phyloP scores from a whole-genome alignment of 2,888 invertebrate species.

The Adelognathus sp. region DNA sequence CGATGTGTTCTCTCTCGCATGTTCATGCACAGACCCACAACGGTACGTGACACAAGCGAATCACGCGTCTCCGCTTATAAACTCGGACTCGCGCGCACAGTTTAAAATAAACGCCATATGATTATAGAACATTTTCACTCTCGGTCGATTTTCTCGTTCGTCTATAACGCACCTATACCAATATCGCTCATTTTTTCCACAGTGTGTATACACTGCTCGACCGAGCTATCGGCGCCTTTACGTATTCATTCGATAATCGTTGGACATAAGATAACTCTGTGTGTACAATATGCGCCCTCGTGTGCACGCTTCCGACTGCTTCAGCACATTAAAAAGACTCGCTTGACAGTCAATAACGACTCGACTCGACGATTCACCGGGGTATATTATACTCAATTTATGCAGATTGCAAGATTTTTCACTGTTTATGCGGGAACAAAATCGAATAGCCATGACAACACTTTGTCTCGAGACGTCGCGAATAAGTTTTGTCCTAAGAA shows the following conservation, averaged over 20 bases:
- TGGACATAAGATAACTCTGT: neutral
- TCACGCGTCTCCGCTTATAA: constrained; percentile 54
- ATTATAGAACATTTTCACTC: constrained; percentile 50
- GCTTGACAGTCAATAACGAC: neutral
- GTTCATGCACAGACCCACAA: neutral
- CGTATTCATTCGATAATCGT: constrained; percentile 27
- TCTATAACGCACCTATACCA: neutral
- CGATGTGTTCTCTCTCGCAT: neutral
- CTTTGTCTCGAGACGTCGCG: neutral
- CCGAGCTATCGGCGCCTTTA: constrained; percentile 9
- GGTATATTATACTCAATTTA: neutral
- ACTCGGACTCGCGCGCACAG: constrained; percentile 47
- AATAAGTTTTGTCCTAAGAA: too few species aligned
- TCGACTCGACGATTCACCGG: neutral
- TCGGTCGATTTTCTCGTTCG: constrained; percentile 46
- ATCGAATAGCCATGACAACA: neutral
- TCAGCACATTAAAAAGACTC: neutral
- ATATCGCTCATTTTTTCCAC: neutral
- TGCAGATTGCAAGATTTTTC: neutral
- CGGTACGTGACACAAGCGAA: constrained; percentile 31
- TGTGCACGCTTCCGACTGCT: neutral
- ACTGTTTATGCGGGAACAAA: neutral
- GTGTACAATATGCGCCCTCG: neutral
- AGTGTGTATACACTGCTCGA: neutral
- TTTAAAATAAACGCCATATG: constrained; percentile 60